A percentile compares a stretch with the other conserved stretches of the same genome.
phyloP scores from a whole-genome alignment of 2,888 invertebrate species.

The Machimus rusticus region DNA sequence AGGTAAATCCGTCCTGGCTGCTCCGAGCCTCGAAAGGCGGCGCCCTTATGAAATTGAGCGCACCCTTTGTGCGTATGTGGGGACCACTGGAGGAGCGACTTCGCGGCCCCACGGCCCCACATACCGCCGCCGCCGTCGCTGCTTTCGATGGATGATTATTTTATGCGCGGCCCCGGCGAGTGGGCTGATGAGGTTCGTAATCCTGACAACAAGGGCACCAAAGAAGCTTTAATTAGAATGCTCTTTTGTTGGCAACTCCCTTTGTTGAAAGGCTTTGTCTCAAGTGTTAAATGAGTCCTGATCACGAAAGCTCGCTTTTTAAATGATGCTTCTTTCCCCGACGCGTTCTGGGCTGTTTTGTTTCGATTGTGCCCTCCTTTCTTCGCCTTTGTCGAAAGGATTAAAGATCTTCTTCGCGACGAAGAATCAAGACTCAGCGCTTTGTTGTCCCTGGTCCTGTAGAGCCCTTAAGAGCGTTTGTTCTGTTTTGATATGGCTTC shows the following conservation, averaged over 20 bases:
- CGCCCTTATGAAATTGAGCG: background rate
- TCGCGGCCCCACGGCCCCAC: background rate
- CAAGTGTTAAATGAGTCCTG: conserved; percentile 39
- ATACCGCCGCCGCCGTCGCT: background rate
- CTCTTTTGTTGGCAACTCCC: conserved; percentile 29
- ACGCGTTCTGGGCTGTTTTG: background rate
- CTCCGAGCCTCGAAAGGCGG: background rate
- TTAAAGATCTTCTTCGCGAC: background rate
- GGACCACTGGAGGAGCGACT: background rate
- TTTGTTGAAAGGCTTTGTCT: conserved; percentile 24
- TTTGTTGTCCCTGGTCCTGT: background rate
- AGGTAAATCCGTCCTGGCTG: too few species aligned
- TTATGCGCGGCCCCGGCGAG: background rate
- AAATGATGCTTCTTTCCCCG: background rate
- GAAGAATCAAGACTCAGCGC: background rate
- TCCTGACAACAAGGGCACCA: background rate
- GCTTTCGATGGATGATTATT: background rate
- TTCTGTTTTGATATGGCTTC: background rate
- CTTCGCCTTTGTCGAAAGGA: background rate
- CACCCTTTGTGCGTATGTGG: background rate
- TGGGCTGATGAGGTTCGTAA: background rate
- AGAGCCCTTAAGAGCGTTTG: background rate
- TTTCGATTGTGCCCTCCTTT: background rate
- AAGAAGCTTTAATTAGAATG: conserved; percentile 40
- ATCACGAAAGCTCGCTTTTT: conserved; percentile 23